A percentile compares a stretch with the other conserved stretches of the same genome.
These are phyloP conservation scores for Corvus hawaiiensis DNA, from an alignment of 2,113 vertebrate species.

Conservation along the genomic window DNA sequence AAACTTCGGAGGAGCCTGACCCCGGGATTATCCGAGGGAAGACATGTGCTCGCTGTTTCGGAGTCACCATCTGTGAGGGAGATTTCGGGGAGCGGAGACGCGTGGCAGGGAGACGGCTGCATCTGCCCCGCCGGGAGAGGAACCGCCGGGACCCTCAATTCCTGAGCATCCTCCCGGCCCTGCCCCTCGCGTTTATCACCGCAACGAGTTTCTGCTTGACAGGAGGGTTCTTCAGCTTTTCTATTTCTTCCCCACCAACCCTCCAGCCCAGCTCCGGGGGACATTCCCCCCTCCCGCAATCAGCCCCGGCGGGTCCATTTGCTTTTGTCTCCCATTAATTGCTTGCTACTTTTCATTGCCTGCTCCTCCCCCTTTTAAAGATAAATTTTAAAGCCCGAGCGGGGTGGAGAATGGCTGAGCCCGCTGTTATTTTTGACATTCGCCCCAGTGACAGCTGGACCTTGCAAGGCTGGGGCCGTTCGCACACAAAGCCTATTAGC, in stretches of 20 bases:
- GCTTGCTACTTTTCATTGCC: constrained; percentile 59
- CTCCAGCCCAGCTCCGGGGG: not conserved
- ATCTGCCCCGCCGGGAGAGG: not conserved
- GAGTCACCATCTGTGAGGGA: constrained; percentile 31
- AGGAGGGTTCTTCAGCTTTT: not conserved
- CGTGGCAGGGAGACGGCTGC: not conserved
- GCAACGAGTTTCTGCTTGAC: not conserved
- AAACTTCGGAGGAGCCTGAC: constrained; percentile 17
- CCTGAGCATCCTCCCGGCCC: constrained; percentile 42
- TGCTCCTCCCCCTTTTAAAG: constrained; percentile 47
- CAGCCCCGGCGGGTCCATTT: constrained; percentile 57
- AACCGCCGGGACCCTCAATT: not conserved
- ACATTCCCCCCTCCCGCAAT: not conserved
- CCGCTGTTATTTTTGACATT: constrained; percentile 75
- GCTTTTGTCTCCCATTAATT: constrained; percentile 72
- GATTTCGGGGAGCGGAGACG: not conserved
- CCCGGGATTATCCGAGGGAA: not conserved
- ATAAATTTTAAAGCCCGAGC: constrained; percentile 11
- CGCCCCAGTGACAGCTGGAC: constrained; percentile 88
- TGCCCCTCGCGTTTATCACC: not conserved
- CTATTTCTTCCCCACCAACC: not conserved
- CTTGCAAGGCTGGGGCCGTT: constrained; percentile 53
- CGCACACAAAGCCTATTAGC: constrained; percentile 91
- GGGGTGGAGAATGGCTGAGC: constrained; percentile 30
- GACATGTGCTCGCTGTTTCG: not conserved